These are phyloP conservation scores for Pachycephala philippinensis DNA, from an alignment of 2,113 vertebrate genomes.

Conservation along the genomic window DNA sequence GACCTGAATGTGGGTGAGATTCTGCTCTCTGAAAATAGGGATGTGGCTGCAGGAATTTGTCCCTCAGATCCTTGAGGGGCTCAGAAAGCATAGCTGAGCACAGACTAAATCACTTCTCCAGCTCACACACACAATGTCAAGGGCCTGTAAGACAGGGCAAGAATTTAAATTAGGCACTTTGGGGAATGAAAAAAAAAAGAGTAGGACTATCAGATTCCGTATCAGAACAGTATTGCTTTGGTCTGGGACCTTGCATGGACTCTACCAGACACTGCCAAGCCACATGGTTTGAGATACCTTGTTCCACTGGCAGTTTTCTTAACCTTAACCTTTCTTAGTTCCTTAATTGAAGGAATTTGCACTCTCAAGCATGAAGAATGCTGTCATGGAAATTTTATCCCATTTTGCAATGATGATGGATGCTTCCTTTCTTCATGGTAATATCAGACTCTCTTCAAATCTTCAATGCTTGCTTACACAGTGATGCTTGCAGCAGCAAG, in stretches of 20 bases:
- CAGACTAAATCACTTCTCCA: neutral
- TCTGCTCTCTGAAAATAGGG: neutral
- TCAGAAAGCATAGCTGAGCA: neutral
- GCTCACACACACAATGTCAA: neutral
- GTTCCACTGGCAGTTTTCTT: neutral
- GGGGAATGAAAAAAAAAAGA: fast-evolving
- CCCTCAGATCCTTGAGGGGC: fast-evolving
- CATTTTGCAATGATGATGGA: neutral
- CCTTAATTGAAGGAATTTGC: neutral
- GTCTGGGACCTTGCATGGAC: neutral
- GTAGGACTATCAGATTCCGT: neutral
- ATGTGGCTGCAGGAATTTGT: neutral
- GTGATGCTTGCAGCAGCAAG: neutral
- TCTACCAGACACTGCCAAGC: neutral
- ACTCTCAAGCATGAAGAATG: neutral
- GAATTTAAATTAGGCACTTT: neutral
- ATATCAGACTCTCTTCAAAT: neutral
- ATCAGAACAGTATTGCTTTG: neutral
- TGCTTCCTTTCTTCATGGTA: neutral
- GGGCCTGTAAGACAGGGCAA: neutral
- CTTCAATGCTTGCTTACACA: neutral
- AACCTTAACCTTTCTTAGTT: neutral
- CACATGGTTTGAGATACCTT: neutral
- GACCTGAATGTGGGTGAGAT: neutral
- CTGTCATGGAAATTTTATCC: neutral